A percentile compares a stretch with the other conserved stretches of the same genome.
Evolutionary conservation across 2,113 vertebrate species (phyloP).

Genomic region (Phalacrocorax carbo): DNA sequence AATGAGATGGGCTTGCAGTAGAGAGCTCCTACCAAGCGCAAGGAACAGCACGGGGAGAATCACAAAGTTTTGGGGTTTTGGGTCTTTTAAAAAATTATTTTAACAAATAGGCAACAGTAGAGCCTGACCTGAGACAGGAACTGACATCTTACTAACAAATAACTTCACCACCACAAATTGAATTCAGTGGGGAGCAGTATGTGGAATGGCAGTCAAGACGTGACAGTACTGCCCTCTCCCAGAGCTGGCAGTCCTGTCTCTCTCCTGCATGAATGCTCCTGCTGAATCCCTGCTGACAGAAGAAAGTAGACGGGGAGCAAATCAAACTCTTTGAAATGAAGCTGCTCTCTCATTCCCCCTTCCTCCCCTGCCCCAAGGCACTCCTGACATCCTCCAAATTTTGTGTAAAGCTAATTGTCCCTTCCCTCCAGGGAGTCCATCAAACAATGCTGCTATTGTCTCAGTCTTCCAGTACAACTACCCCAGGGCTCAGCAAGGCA

Average conservation of each 20-base stretch:
- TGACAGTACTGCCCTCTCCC: not conserved
- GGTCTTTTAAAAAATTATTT: not conserved
- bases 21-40: not conserved
- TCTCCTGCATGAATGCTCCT: conserved; percentile 31
- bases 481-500: not conserved
- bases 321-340: not conserved
- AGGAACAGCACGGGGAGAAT: not conserved
- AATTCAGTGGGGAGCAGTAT: not conserved
- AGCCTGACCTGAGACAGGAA: not conserved
- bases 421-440: not conserved
- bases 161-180: not conserved
- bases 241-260: not conserved
- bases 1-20: not conserved
- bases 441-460: not conserved
- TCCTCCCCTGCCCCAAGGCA: not conserved
- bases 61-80: not conserved
- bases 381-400: not conserved
- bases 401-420: not conserved
- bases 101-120: not conserved
- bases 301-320: not conserved
- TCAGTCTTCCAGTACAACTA: not conserved
- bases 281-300: conserved; percentile 9
- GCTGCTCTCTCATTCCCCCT: not conserved
- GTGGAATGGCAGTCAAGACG: not conserved
- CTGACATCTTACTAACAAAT: not conserved